Evolutionary conservation across 2,113 vertebrate genomes (phyloP), one percentile per base, ranked within the genome.

Genomic region (Psophia crepitans): DNA sequence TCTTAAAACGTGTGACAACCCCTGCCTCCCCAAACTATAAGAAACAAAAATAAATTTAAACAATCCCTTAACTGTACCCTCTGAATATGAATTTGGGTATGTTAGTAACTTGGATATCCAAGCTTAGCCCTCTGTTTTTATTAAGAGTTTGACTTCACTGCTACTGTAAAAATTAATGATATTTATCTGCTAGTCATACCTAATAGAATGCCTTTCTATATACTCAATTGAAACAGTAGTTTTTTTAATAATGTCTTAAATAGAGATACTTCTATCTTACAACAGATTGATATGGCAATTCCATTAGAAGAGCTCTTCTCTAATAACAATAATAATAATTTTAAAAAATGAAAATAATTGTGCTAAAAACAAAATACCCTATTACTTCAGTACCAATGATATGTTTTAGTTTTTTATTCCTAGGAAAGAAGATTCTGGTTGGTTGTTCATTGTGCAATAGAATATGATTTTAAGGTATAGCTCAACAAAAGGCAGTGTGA

Each of bases 1-100:
- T 64, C 54, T 63, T 43, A n/a, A 48, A 51, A 61, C 22, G 4
- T 32, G 12, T 54, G 5, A 64, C 16, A 65, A 24, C 16, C 21
- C 9, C 12, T 0, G 3, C 43, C 43, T 15, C 6, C 9, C 0
- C 3, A 14, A 81, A 63, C 5, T 32, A 8, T 11, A 89, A 32
- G 12, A 90, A 76, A 58, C 12, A 70, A 73, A 84, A 88, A 7
- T 8, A 65, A 46, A 21, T 8, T n/a, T 41, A 85, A 44, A 1
- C 82, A 92, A 78, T 48, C 12, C 27, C 12, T 49, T 87, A 82
- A 48, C 26, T 76, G 11, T 5, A 60, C 7, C 26, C 3, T 69
- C 35, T 69, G 37, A 86, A 69, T 65, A 51, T 27, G 5, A 77
- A 61, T 65, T 74, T 77, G 81, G 27, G 37, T 53, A 53, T 1